Conservation (phyloP, 37 sponge, comb jelly and placozoan genomes). For the Oopsacas minuta region DNA sequence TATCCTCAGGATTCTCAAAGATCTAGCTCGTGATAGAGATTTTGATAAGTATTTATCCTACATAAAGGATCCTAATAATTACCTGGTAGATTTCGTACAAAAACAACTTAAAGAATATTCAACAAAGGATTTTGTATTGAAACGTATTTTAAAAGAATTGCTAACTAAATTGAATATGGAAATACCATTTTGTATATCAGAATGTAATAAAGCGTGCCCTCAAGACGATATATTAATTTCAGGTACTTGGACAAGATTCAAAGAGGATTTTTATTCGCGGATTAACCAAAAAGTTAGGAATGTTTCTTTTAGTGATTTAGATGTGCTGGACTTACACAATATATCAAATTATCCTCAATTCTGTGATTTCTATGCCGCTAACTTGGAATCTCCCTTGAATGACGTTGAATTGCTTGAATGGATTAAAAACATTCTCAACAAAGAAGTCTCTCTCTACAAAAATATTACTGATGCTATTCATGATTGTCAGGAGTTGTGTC, state of each 20-base stretch:
- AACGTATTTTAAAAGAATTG: neutral
- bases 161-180: neutral
- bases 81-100: neutral
- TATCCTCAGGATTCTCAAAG: neutral
- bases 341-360: neutral
- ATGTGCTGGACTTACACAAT: neutral
- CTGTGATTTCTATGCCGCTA: neutral
- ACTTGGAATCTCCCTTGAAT: neutral
- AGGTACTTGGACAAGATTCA: neutral
- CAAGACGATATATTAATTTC: neutral
- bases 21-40: neutral
- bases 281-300: neutral
- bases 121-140: neutral
- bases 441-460: neutral
- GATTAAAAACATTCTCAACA: neutral
- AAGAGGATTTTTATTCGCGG: neutral
- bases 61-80: neutral
- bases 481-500: neutral
- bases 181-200: neutral
- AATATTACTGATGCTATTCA: neutral
- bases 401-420: neutral
- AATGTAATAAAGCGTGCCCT: neutral
- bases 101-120: neutral
- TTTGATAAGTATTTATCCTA: neutral
- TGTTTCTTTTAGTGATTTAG: slow-evolving; percentile 13